phyloP scores from a whole-genome alignment of 2,113 vertebrate species.

The Anoplopoma fimbria region DNA sequence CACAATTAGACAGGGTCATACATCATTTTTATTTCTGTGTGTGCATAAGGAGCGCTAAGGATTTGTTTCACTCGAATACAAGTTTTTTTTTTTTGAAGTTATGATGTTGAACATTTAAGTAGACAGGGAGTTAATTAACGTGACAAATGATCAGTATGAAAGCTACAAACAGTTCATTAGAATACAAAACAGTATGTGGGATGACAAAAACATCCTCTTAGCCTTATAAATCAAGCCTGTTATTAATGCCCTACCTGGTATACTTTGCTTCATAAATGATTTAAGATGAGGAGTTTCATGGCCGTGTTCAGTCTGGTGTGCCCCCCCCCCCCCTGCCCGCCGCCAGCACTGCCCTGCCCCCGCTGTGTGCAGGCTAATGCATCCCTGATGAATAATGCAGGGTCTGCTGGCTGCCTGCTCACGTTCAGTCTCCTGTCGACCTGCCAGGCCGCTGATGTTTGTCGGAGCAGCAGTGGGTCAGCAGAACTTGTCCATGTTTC shows the following conservation, averaged over 20 bases:
- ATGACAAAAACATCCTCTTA: neutral
- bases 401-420: conserved; percentile 53
- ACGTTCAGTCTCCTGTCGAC: conserved; percentile 53
- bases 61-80: neutral
- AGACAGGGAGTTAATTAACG: neutral
- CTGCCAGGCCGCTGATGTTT: conserved; percentile 28
- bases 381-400: conserved; percentile 81
- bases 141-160: neutral
- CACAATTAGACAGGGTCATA: conserved; percentile 6
- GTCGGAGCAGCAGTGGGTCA: conserved; percentile 60
- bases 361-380: conserved; percentile 59
- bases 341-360: conserved; percentile 28
- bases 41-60: neutral
- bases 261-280: conserved; percentile 61
- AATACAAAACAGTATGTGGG: neutral
- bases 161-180: neutral
- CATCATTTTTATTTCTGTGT: neutral
- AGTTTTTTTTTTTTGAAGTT: neutral
- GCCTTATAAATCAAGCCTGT: conserved; percentile 24
- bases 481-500: conserved; percentile 51
- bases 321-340: conserved; percentile 33
- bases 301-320: conserved; percentile 47
- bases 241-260: conserved; percentile 33
- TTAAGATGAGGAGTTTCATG: conserved; percentile 40
- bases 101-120: neutral